Evolutionary conservation across 2,888 invertebrate genomes (phyloP).

Genomic region (Acleris emargana): DNA sequence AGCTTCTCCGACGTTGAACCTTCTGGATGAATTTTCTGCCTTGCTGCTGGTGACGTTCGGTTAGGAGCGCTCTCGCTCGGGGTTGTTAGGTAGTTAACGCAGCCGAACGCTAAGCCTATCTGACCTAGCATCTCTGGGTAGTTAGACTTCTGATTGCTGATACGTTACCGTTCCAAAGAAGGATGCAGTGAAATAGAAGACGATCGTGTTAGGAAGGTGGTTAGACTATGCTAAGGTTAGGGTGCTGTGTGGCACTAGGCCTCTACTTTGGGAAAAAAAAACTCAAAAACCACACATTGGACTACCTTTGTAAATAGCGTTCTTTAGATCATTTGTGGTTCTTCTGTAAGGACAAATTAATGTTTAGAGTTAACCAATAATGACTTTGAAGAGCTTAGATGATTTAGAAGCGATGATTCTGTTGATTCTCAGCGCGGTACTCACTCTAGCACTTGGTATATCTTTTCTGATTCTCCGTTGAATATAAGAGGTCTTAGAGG

Average conservation of each 20-base stretch:
- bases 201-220: constrained; percentile 44
- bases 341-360: constrained; percentile 74
- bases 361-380: constrained; percentile 43
- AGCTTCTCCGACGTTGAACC: constrained; percentile 67
- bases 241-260: constrained; percentile 30
- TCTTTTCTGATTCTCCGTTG: constrained; percentile 86
- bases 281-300: constrained; percentile 63
- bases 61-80: constrained; percentile 54
- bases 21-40: constrained; percentile 76
- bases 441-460: constrained; percentile 89
- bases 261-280: constrained; percentile 37
- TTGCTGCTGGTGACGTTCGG: constrained; percentile 53
- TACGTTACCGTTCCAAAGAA: constrained; percentile 45
- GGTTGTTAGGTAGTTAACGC: constrained; percentile 78
- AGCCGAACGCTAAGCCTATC: constrained; percentile 80
- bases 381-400: constrained; percentile 9
- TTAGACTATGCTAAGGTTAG: constrained; percentile 44
- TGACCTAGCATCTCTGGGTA: constrained; percentile 82
- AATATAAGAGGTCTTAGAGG: constrained; percentile 90
- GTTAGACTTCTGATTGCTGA: constrained; percentile 79
- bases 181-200: constrained; percentile 59
- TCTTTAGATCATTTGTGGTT: constrained; percentile 82
- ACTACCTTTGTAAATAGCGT: constrained; percentile 80
- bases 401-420: constrained; percentile 16
- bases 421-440: constrained; percentile 56